Percentiles rank a stretch among this genome's conserved stretches.
phyloP scores from a whole-genome alignment of 37 sponge, comb jelly and placozoan species.

The Cliona cf. orientalis region DNA sequence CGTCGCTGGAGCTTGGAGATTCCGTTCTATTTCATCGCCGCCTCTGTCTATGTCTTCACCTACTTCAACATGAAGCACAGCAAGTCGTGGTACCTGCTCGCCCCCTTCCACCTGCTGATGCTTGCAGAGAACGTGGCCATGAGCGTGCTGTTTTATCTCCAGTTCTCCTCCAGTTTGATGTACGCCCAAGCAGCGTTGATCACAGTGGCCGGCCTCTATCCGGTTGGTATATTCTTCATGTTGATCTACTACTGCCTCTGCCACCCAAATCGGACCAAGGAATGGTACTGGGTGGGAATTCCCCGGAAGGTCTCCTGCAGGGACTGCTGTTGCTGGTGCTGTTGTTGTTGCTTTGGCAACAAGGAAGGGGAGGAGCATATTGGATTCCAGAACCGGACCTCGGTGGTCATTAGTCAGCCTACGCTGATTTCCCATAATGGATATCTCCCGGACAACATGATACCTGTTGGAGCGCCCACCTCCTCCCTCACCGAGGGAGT shows the following conservation, averaged over 20 bases:
- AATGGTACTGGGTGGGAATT: slow-evolving; percentile 45
- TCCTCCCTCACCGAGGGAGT: background rate
- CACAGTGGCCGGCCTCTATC: slow-evolving; percentile 36
- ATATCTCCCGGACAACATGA: slow-evolving; percentile 4
- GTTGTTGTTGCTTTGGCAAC: background rate
- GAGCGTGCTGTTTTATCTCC: slow-evolving; percentile 39
- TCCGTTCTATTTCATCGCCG: slow-evolving; percentile 41
- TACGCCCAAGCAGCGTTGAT: background rate
- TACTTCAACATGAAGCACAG: slow-evolving; percentile 46
- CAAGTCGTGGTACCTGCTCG: background rate
- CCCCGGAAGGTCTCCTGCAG: no score
- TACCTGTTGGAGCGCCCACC: slow-evolving; percentile 3
- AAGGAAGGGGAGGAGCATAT: background rate
- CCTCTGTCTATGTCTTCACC: slow-evolving; percentile 44
- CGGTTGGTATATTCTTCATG: slow-evolving; percentile 49
- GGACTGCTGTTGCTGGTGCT: slow-evolving; percentile 8
- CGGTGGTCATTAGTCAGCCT: slow-evolving; percentile 28
- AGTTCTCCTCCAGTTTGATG: background rate
- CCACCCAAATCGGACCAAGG: slow-evolving; percentile 34
- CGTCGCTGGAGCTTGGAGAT: slow-evolving; percentile 34
- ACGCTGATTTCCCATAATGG: slow-evolving; percentile 31
- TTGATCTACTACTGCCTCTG: slow-evolving; percentile 28
- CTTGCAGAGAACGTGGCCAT: slow-evolving; percentile 64
- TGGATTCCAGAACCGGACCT: background rate
- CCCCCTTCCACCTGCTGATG: slow-evolving; percentile 57